Base-by-base conservation (phyloP, 1,140 invertebrate species). In the Lineus longissimus region DNA sequence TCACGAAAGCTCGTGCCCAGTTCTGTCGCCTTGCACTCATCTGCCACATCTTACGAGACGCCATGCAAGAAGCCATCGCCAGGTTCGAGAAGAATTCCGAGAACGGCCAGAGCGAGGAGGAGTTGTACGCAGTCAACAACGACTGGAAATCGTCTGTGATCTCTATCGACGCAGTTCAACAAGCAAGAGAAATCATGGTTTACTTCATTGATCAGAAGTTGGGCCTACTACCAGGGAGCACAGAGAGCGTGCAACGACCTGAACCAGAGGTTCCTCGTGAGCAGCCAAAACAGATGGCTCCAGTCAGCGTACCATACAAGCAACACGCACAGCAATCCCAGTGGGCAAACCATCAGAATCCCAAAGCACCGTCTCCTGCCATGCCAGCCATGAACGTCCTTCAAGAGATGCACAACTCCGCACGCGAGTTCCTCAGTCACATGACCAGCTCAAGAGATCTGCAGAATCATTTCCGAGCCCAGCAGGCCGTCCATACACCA, bases 191-290 rank as follows among this genome's bases (percentile, higher is more conserved):
- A 23, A 19, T 51, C 47, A 51, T 51, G 47, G 25, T 23, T n/a
- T 51, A 23, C 25, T 27, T 51, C 47, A 51, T 51, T n/a, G 47
- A 51, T 6, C 47, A 51, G 47, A 51, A 51, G n/a, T n/a, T 51
- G 19, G n/a, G 9, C n/a, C 25, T 51, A 27, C n/a, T 51, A n/a
- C 19, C 19, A 27, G n/a, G n/a, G 9, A 27, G 4, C 6, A 36
- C 33, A 36, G 33, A 36, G 33, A 36, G 15, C 15, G 15, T 7
- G 4, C 6, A 4, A 36, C 6, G 4, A 4, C 33, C 33, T 7
- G 33, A 36, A 15, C 33, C 33, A 36, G 33, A 36, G 33, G 33
- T 36, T 36, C 6, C 33, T 15, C 4, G 33, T 36, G 33, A 36
- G 33, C 33, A 4, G 15, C 33, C 33, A 36, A 4, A 15, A 7